Conservation (phyloP, 1,140 invertebrate genomes). For the Archivesica marissinica region DNA sequence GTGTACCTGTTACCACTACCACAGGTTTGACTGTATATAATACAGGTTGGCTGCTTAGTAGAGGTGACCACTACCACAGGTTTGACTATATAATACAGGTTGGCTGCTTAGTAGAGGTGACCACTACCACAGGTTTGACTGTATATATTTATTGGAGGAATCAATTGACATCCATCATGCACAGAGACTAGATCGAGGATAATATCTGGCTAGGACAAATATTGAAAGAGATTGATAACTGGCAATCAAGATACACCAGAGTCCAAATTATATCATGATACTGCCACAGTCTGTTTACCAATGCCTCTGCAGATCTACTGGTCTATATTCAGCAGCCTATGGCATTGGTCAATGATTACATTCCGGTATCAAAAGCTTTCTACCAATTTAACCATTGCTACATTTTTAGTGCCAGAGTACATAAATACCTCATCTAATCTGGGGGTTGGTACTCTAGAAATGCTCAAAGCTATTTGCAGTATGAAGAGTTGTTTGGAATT, state of each 20-base stretch:
- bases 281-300: slow-evolving; percentile 3
- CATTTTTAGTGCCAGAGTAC: background rate
- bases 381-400: background rate
- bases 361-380: background rate
- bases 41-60: too few species aligned
- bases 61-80: too few species aligned
- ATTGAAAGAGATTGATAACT: background rate
- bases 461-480: background rate
- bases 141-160: too few species aligned
- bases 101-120: too few species aligned
- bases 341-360: slow-evolving; percentile 11
- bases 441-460: background rate
- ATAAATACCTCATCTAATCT: background rate
- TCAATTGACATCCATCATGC: too few species aligned
- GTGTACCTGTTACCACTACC: too few species aligned
- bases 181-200: too few species aligned
- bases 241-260: background rate
- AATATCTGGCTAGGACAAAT: slow-evolving; percentile 14
- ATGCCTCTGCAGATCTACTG: background rate
- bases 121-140: too few species aligned
- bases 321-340: background rate
- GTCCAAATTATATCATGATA: slow-evolving; percentile 10
- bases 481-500: slow-evolving; percentile 4
- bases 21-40: too few species aligned
- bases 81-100: too few species aligned